Evolutionary conservation across 2,113 vertebrate species (phyloP).

Genomic region (Pongo abelii): DNA sequence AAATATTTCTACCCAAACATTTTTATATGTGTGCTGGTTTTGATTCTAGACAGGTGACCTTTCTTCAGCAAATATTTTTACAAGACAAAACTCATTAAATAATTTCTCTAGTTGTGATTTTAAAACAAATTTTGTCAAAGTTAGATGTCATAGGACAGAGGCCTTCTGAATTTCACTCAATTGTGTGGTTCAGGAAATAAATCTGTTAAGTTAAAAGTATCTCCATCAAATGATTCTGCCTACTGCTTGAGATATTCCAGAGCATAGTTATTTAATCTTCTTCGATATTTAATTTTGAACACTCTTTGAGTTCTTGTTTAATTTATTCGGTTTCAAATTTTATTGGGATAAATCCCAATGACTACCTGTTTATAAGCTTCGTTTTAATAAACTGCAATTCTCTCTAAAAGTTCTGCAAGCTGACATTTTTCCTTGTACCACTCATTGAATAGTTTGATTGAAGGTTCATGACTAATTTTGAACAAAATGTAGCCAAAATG

Average conservation of each 20-base stretch:
- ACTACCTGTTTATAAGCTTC: neutral
- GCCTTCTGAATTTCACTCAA: neutral
- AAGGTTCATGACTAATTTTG: neutral
- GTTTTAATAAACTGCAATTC: neutral
- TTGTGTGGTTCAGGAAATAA: neutral
- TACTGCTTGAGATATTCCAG: neutral
- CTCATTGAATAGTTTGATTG: neutral
- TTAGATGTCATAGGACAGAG: neutral
- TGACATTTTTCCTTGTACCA: neutral
- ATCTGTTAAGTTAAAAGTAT: neutral
- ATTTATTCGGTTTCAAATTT: neutral
- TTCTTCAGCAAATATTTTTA: neutral
- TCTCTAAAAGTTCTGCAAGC: neutral
- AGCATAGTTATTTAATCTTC: neutral
- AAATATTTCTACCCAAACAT: neutral
- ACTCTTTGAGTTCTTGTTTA: neutral
- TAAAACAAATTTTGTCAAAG: neutral
- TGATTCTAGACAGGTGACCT: neutral
- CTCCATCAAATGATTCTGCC: neutral
- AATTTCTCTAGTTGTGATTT: neutral
- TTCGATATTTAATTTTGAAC: neutral
- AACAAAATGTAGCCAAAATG: neutral
- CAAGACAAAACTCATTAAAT: neutral
- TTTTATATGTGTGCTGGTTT: neutral
- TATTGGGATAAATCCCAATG: neutral